Conservation (phyloP, 2,888 invertebrate genomes). For the Dasysyrphus tricinctus region DNA sequence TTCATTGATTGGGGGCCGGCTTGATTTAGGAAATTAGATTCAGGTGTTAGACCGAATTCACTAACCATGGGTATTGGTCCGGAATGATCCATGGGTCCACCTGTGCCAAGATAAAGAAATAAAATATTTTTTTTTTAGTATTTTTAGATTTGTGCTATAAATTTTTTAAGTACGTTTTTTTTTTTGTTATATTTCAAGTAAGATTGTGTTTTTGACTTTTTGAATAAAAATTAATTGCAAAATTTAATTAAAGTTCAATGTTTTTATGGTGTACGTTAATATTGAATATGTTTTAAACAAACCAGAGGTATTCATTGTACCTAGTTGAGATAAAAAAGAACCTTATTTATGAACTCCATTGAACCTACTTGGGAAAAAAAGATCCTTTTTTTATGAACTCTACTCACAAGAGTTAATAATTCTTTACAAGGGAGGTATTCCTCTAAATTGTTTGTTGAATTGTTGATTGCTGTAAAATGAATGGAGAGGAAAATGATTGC, state of each 20-base stretch:
- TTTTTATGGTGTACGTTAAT: background rate
- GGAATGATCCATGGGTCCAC: conserved; percentile 89
- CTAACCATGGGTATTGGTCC: conserved; percentile 89
- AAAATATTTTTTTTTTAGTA: background rate
- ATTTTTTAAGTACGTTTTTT: background rate
- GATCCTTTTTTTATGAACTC: too few species aligned
- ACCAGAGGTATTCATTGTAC: too few species aligned
- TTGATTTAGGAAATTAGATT: conserved; percentile 85
- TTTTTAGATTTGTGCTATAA: background rate
- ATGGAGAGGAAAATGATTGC: too few species aligned
- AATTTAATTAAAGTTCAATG: too few species aligned
- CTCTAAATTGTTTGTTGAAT: too few species aligned
- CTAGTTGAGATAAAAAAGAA: too few species aligned
- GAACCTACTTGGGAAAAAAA: too few species aligned
- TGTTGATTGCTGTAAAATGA: too few species aligned
- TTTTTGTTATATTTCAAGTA: background rate
- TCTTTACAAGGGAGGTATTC: too few species aligned
- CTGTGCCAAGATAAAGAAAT: conserved; percentile 80
- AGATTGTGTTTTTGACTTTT: background rate
- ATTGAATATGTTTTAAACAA: too few species aligned
- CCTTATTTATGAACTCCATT: too few species aligned
- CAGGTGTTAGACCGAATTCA: conserved; percentile 90
- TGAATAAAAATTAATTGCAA: background rate
- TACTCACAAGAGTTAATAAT: too few species aligned
- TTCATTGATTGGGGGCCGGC: conserved; percentile 83